These are phyloP conservation scores for Eurois occulta DNA, from an alignment of 2,888 invertebrate genomes.

Conservation along the genomic window DNA sequence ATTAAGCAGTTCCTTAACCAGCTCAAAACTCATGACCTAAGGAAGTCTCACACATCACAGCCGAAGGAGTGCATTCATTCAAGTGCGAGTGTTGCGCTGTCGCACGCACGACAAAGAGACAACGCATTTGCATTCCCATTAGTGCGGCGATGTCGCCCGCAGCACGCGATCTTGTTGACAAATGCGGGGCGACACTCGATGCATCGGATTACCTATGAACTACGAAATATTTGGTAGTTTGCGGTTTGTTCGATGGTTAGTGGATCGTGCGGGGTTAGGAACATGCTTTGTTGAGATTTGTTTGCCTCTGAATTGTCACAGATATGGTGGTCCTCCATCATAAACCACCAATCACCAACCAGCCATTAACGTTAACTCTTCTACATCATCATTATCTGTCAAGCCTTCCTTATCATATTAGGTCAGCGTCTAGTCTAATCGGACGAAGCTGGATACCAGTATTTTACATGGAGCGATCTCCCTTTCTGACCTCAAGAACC, in stretches of 20 bases:
- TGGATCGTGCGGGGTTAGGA: neutral
- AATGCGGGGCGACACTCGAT: constrained; percentile 49
- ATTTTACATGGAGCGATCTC: neutral
- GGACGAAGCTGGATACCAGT: neutral
- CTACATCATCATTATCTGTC: neutral
- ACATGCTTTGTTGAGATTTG: neutral
- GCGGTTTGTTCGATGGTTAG: constrained; percentile 19
- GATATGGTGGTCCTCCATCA: too few relatives aligned
- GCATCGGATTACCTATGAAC: constrained; percentile 37
- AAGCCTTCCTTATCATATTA: neutral
- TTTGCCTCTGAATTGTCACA: neutral
- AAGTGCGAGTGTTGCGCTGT: constrained; percentile 40
- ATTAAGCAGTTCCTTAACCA: constrained; percentile 26
- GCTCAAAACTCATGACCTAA: neutral
- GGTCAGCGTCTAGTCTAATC: neutral
- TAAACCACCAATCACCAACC: too few relatives aligned
- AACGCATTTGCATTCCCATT: constrained; percentile 69
- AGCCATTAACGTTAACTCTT: neutral
- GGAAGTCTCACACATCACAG: constrained; percentile 35
- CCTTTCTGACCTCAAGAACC: neutral
- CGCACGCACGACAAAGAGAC: constrained; percentile 58
- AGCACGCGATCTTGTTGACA: constrained; percentile 67
- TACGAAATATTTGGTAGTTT: constrained; percentile 45
- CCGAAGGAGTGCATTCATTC: constrained; percentile 31
- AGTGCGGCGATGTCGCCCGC: constrained; percentile 64